Conservation (phyloP, 2,797 vertebrate species). For the Poeciliopsis gracilis region DNA sequence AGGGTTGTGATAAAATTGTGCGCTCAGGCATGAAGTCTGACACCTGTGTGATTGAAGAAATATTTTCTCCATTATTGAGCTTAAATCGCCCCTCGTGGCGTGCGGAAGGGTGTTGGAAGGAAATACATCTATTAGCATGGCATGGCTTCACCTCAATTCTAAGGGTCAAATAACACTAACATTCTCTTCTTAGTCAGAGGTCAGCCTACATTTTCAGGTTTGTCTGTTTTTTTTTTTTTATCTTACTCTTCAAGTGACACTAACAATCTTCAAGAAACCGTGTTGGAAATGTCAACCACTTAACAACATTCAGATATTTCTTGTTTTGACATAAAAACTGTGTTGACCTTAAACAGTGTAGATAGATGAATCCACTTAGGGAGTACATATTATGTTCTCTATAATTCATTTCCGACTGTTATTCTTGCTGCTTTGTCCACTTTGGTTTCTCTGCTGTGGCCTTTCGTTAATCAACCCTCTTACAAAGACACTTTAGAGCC, state of each 20-base stretch:
- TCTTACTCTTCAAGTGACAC: slow-evolving; percentile 3
- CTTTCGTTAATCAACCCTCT: slow-evolving; percentile 67
- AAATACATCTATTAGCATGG: slow-evolving; percentile 55
- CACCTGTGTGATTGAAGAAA: slow-evolving; percentile 58
- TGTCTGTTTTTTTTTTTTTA: background rate
- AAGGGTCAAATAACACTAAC: slow-evolving; percentile 57
- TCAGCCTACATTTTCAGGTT: slow-evolving; percentile 17
- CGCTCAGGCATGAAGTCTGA: slow-evolving; percentile 59
- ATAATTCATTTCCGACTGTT: slow-evolving; percentile 47
- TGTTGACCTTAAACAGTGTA: slow-evolving; percentile 65
- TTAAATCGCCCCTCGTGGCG: slow-evolving; percentile 41
- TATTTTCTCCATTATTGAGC: slow-evolving; percentile 52
- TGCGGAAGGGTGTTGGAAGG: slow-evolving; percentile 38
- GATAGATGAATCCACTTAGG: slow-evolving; percentile 70
- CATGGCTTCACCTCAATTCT: slow-evolving; percentile 56
- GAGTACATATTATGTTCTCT: slow-evolving; percentile 40
- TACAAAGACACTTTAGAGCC: slow-evolving; percentile 42
- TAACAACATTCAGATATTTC: slow-evolving; percentile 68
- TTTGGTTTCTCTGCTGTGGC: slow-evolving; percentile 53
- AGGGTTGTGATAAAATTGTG: slow-evolving; percentile 56
- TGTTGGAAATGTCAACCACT: slow-evolving; percentile 77
- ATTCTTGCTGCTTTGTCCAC: slow-evolving; percentile 24
- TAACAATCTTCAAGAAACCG: slow-evolving; percentile 58
- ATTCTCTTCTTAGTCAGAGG: slow-evolving; percentile 48
- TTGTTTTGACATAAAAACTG: slow-evolving; percentile 59